Base-by-base conservation (phyloP, 1,140 invertebrate species). In the Ectropis grisescens region DNA sequence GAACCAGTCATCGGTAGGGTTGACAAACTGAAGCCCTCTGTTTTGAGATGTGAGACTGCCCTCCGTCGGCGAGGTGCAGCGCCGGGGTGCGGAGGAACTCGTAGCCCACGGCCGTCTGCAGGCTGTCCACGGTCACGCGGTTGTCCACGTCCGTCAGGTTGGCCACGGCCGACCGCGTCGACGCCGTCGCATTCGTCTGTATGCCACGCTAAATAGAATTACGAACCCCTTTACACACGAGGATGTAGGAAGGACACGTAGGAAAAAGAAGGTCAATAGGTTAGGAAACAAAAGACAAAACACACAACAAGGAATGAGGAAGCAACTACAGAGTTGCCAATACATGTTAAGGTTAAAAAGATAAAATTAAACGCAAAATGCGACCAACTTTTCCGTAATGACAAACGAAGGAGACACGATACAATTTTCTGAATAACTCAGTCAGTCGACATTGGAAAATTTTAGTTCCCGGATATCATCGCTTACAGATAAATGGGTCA, bases 1-100 rank as follows among this genome's bases (percentile, higher is more conserved):
- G 67, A 94, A 97, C 88, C 90, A 92, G 31, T 91, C 87, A 49
- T 96, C 91, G 0, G 89, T 91, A 7, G 94, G 94, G 78, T 95
- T 92, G n/a, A 97, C 82, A 57, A 90, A 86, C 57, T 93, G 89
- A 71, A 94, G 94, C 4, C 92, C 92, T 48, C 58, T 93, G 90
- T 56, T 88, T 81, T 57, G 87, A 85, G 33, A 90, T 86, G 23
- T 87, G 82, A 5, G 87, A 71, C 36, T 87, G 82, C 1, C 89
- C 90, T 23, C 89, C 90, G 59, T 94, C 91, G 45, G 87, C 82
- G 1, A 91, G 41, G 2, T 84, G 82, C 8, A 90, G 66, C 0
- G 90, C 84, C 13, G 84, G 84, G 0, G 90, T 92, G 7, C 91
- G 82, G n/a, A 95, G 75, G 70, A 88, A 97, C 62, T 93, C 90